Evolutionary conservation across 2,888 invertebrate species (phyloP), one percentile per base, ranked within the genome.

Genomic region (Caenorhabditis sp.): DNA sequence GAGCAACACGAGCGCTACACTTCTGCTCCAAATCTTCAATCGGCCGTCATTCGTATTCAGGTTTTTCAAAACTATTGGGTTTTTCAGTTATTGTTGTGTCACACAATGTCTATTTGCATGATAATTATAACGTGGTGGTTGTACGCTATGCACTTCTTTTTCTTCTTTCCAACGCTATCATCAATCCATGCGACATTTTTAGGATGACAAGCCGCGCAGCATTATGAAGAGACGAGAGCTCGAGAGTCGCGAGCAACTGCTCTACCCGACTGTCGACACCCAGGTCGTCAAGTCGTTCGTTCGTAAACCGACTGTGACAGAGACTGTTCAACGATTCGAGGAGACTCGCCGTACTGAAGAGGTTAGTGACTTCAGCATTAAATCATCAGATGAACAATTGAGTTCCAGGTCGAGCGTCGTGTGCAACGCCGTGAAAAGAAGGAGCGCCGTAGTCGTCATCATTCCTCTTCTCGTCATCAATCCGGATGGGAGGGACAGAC

Each of bases 321-420:
- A 89, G 74, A 88, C 87, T n/a, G 86, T 89, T 43, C 84, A 89
- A 50, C 83, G 86, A n/a, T 81, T 87, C 66, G 89, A 89, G 72
- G 88, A 89, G 73, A 83, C 85, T 50, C 83, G 85, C n/a, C 82
- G 87, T 32, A 89, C 89, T 22, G 89, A 89, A 76, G 89, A 89
- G 78, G 75, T 75, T n/a, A n/a, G 13, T 15, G 8, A 20, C 2
- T n/a, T n/a, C n/a, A n/a, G n/a, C n/a, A n/a, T n/a, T n/a, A n/a
- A 41, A n/a, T 27, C 17, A 8, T 7, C 8, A 2, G 13, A 45
- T 11, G 5, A 22, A 53, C 22, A 26, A 37, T 24, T 26, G 26
- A 0, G n/a, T 30, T 65, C 7, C 41, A 75, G 75, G 81, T 89
- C 39, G 89, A 89, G 65, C 85, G 89, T 24, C 84, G 86, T 35